Evolutionary conservation across 1,140 invertebrate genomes (phyloP).

Genomic region (Phocides pigmalion): DNA sequence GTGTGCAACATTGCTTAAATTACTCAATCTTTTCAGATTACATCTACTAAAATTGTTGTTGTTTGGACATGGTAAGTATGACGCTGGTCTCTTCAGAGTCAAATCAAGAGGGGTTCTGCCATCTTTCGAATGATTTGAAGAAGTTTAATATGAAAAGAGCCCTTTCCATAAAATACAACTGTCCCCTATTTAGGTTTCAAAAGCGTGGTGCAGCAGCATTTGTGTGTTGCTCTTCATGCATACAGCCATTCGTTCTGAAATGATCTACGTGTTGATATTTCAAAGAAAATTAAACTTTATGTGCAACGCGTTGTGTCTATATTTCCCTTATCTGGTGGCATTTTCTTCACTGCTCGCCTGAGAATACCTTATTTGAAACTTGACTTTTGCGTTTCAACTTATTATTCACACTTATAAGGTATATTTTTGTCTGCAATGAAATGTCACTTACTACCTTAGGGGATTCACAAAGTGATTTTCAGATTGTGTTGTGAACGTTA

Average conservation of each 20-base stretch:
- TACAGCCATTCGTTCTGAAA: conserved; percentile 66
- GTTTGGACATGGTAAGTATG: too few species aligned
- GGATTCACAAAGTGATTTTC: conserved; percentile 53
- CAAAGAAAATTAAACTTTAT: conserved; percentile 62
- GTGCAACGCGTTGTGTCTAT: conserved; percentile 41
- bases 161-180: conserved; percentile 47
- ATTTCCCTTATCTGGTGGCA: conserved; percentile 44
- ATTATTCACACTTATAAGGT: conserved; percentile 28
- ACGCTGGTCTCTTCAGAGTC: too few species aligned
- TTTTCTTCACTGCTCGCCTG: conserved; percentile 42
- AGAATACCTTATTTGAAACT: conserved; percentile 29
- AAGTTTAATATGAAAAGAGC: conserved; percentile 37
- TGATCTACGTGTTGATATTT: conserved; percentile 45
- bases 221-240: conserved; percentile 74
- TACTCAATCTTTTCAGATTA: too few species aligned
- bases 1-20: too few species aligned
- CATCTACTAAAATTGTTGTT: too few species aligned
- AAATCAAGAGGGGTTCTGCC: too few species aligned
- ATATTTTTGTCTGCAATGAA: conserved; percentile 27
- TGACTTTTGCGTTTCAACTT: conserved; percentile 7
- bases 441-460: conserved; percentile 45
- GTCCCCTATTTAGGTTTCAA: conserved; percentile 63
- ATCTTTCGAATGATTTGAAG: too few species aligned
- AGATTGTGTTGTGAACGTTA: conserved; percentile 63
- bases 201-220: conserved; percentile 75